Evolutionary conservation across 2,888 invertebrate species (phyloP), one percentile per base, ranked within the genome.

Genomic region (Eupeodes luniger): DNA sequence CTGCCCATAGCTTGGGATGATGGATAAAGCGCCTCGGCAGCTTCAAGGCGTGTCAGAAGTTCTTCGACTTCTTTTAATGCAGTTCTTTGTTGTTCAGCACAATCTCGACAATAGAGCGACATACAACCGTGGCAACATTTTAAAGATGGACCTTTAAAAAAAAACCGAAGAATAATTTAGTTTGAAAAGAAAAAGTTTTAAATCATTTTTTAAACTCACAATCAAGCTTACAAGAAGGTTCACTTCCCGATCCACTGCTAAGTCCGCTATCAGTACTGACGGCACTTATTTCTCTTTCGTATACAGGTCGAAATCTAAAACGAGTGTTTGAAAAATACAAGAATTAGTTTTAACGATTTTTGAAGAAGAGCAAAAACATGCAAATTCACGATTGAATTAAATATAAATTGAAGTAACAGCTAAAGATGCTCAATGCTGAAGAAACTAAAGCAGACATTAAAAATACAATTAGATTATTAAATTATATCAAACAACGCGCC

Each of bases 1-100:
- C 94, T 94, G 0, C 96, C 96, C 94, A 98, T 96, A 34, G 97
- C 96, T 90, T 96, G 96, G 74, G 96, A 96, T 6, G 98, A 98
- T 0, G 98, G 98, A 94, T 97, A 98, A 12, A 98, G 94, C 5
- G 96, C 95, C 92, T 97, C 96, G 0, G 97, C 97, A 77, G 95
- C 94, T 92, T 98, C 96, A 90, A 98, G 94, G 40, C 96, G 94
- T 70, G 96, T 95, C 83, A 98, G 94, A 75, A 98, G 93, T 64
- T 94, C 94, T 91, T 96, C 96, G 10, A 98, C 95, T 92, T 97
- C 96, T 72, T 94, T 95, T 91, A 98, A 94, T 1, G 97, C 98
- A 83, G 94, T 94, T 85, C 96, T 96, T 91, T 97, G 96, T 19
- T 96, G 95, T 74, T 95, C 95, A 75, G 96, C 94, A 91, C 97